These are phyloP conservation scores for Aphelenchoides besseyi DNA, from an alignment of 1,140 invertebrate genomes.

Conservation along the genomic window DNA sequence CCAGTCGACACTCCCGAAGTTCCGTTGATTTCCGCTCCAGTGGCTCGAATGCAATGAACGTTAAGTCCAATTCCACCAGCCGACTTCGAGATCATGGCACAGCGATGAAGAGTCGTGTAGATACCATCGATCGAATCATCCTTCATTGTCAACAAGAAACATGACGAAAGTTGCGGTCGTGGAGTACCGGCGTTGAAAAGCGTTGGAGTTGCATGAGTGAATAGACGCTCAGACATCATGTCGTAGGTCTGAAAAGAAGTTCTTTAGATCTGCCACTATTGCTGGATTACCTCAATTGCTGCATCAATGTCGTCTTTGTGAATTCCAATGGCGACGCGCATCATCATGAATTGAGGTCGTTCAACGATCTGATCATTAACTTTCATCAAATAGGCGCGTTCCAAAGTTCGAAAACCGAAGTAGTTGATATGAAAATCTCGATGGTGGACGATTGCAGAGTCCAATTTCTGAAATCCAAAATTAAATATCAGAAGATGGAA, in stretches of 20 bases:
- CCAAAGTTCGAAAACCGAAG: conserved; percentile 97
- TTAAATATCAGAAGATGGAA: conserved; percentile 19
- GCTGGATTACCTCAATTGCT: conserved; percentile 75
- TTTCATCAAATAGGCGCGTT: conserved; percentile 88
- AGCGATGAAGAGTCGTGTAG: conserved; percentile 82
- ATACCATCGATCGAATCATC: conserved; percentile 97
- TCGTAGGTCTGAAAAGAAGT: conserved; percentile 75
- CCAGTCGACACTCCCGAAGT: conserved; percentile 94
- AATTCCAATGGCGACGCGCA: conserved; percentile 93
- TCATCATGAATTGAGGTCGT: conserved; percentile 95
- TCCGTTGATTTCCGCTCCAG: conserved; percentile 84
- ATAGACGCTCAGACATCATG: conserved; percentile 86
- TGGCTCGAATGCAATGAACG: conserved; percentile 89
- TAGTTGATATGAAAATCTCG: conserved; percentile 95
- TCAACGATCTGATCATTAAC: conserved; percentile 90
- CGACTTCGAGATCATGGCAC: conserved; percentile 90
- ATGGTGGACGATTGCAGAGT: conserved; percentile 95
- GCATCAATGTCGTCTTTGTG: conserved; percentile 87
- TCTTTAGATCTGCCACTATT: not conserved
- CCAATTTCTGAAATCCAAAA: conserved; percentile 68
- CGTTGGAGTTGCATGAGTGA: conserved; percentile 95
- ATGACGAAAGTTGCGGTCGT: conserved; percentile 86
- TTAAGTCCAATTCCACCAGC: conserved; percentile 97
- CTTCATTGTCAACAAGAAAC: conserved; percentile 89
- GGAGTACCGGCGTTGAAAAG: conserved; percentile 90